phyloP scores from a whole-genome alignment of 2,113 vertebrate species.

The Mixornis gularis region DNA sequence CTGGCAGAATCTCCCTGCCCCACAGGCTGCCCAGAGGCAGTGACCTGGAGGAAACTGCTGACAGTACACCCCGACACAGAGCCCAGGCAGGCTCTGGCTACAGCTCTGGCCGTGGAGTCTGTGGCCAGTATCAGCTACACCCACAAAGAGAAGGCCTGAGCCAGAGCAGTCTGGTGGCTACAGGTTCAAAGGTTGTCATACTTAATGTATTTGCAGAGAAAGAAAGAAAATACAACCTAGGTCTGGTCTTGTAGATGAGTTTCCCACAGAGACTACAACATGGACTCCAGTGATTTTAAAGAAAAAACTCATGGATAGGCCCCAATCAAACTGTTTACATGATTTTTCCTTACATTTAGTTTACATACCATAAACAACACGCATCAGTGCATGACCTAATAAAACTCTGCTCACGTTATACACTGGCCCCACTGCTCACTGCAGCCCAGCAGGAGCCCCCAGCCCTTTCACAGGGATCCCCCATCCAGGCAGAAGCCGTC shows the following conservation, averaged over 20 bases:
- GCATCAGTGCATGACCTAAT: accelerated
- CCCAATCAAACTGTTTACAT: accelerated
- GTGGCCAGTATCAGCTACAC: background rate
- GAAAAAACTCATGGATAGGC: background rate
- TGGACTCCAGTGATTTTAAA: background rate
- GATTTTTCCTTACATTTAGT: background rate
- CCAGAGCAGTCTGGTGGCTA: background rate
- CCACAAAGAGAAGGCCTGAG: background rate
- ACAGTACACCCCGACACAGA: accelerated
- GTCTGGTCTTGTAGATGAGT: background rate
- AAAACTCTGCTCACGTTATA: background rate
- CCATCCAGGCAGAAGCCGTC: accelerated
- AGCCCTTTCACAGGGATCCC: background rate
- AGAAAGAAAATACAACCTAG: background rate
- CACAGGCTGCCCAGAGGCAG: background rate
- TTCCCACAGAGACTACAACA: background rate
- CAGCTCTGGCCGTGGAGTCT: background rate
- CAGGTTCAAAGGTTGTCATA: background rate
- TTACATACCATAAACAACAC: accelerated
- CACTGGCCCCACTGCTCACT: accelerated
- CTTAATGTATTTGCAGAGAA: background rate
- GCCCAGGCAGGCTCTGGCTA: background rate
- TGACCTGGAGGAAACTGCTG: accelerated
- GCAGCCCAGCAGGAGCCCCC: background rate
- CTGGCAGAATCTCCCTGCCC: background rate